Evolutionary conservation across 2,797 vertebrate genomes (phyloP).

Genomic region (Australoheros facetus): DNA sequence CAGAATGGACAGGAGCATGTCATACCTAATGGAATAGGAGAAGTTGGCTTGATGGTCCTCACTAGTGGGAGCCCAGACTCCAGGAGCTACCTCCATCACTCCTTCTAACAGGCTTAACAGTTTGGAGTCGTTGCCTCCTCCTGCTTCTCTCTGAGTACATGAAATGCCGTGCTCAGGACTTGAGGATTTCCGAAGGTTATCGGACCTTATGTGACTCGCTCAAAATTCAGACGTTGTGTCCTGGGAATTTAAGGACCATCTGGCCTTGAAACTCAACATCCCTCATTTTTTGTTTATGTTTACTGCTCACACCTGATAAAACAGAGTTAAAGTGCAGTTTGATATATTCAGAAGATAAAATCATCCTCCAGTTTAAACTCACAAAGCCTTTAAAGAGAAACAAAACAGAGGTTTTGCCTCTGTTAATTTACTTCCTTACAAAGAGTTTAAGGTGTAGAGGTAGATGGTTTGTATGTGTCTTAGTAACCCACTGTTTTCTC

Average conservation of each 20-base stretch:
- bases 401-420: background rate
- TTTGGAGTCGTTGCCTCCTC: background rate
- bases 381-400: conserved; percentile 16
- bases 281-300: conserved; percentile 15
- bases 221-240: background rate
- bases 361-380: conserved; percentile 18
- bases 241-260: background rate
- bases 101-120: too few species aligned
- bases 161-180: background rate
- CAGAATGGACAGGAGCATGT: background rate
- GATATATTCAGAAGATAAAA: background rate
- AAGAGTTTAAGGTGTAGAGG: background rate
- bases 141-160: background rate
- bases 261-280: background rate
- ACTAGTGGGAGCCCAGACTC: background rate
- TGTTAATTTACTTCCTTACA: background rate
- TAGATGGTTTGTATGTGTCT: background rate
- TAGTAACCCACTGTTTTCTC: conserved; percentile 12
- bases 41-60: background rate
- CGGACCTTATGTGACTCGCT: background rate
- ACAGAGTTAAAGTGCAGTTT: background rate
- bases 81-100: background rate
- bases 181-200: background rate
- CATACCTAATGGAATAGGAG: background rate
- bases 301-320: conserved; percentile 4